Conservation (phyloP, 2,888 invertebrate species). For the Trichacis sp. region DNA sequence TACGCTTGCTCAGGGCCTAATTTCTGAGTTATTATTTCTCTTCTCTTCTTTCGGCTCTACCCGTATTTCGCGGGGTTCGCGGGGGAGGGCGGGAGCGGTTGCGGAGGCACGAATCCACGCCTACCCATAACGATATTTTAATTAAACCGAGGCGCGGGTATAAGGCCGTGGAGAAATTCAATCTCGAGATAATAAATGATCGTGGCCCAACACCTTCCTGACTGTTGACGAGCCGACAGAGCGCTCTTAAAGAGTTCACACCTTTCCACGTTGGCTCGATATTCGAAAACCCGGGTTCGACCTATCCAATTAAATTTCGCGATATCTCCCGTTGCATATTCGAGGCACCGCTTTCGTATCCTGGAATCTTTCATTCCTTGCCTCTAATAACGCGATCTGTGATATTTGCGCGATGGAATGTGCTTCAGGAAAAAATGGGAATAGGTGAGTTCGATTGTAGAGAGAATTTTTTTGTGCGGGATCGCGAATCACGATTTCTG, state of each 20-base stretch:
- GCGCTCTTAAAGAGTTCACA: constrained; percentile 63
- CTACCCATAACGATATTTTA: constrained; percentile 70
- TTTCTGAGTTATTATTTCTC: constrained; percentile 48
- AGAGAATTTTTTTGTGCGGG: constrained; percentile 1
- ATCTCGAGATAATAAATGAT: constrained; percentile 70
- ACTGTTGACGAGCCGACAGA: constrained; percentile 61
- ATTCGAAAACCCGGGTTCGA: constrained; percentile 33
- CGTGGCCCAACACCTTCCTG: constrained; percentile 66
- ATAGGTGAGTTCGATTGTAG: constrained; percentile 1
- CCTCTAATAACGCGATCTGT: not conserved
- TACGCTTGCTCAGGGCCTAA: constrained; percentile 33
- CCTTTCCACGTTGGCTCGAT: constrained; percentile 50
- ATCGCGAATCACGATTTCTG: not conserved
- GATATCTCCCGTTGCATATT: constrained; percentile 14
- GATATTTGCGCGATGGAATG: not conserved
- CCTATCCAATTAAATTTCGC: constrained; percentile 37
- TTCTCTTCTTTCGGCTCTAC: constrained; percentile 37
- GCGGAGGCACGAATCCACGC: constrained; percentile 65
- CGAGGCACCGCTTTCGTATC: not conserved
- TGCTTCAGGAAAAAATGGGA: not conserved
- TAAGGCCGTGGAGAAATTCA: constrained; percentile 67
- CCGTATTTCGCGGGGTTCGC: constrained; percentile 9
- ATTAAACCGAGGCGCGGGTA: constrained; percentile 68
- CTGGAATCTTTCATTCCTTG: not conserved
- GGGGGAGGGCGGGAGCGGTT: constrained; percentile 45